Base-by-base conservation (phyloP, 2,888 invertebrate genomes). In the Mechanitis messenoides region DNA sequence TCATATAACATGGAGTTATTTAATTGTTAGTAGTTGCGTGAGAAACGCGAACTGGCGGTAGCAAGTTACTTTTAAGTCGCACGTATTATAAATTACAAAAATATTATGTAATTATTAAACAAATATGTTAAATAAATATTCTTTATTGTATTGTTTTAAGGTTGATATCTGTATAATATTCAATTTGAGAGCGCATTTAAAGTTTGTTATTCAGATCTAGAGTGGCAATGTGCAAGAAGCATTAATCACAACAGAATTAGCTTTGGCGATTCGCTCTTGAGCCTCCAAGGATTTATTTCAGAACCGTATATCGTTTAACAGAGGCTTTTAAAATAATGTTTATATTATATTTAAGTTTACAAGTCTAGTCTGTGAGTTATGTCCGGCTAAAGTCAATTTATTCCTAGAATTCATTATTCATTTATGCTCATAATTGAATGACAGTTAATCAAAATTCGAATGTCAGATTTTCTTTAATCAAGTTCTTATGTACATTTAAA, bases 221-320 rank as follows among this genome's bases (percentile, higher is more conserved):
- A 79, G 78, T 85, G 82, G 83, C 83, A 87, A 85, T 84, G 82
- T 83, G 84, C 85, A 84, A 81, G 81, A 74, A 81, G 84, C 89
- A 90, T 90, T 90, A 88, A 90, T 90, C 90, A 90, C 78, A 87
- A 84, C 87, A 86, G 85, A 87, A 89, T 89, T 90, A 88, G 88
- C 88, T 88, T 86, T 85, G 86, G 87, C 85, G 87, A 89, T 88
- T 83, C 85, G 85, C 87, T 88, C 81, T 79, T 77, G 78, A 84
- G 82, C 87, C 80, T 76, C 72, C 69, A 74, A 77, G 78, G 84
- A 89, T 89, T 90, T 87, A 89, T 89, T 78, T 80, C 76, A 74
- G 65, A 68, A 64, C 67, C 68, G 68, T 68, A 68, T 67, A 63
- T 65, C 60, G 62, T 67, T 65, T 68, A 63, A 66, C 62, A 61